Base-by-base conservation (phyloP, 2,797 vertebrate genomes). In the Cossypha caffra region DNA sequence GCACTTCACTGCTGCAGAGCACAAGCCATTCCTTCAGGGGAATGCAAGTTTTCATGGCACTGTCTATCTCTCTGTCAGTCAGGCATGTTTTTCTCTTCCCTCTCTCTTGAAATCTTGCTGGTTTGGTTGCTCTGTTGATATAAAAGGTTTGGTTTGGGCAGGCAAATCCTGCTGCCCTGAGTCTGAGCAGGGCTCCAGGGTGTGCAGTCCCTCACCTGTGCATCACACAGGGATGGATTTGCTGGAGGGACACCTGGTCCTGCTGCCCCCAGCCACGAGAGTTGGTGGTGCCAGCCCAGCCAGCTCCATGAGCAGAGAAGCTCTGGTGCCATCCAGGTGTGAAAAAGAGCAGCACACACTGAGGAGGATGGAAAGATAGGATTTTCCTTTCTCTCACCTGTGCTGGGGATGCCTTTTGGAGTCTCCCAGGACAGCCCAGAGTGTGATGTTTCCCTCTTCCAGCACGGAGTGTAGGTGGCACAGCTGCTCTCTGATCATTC, bases 241-340 rank as follows among this genome's bases (percentile, higher is more conserved):
- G 52, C 73, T 74, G 71, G 12, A 31, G 29, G n/a, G 4, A 21
- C 10, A 2, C 38, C 23, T 11, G 45, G 10, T 50, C 59, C 61
- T 92, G 17, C 37, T 58, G 19, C 24, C 26, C 43, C 29, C 0
- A 0, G 9, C 10, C 20, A 9, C 0, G 0, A 63, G 13, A n/a
- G 9, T 0, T 18, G 40, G 37, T 62, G 72, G 43, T 63, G 33
- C 13, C 17, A 52, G 37, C 37, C n/a, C 59, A 64, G 38, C 26
- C 67, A 47, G 40, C 35, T 16, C 63, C 1, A 1, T 2, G 37
- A 23, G 37, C 37, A 38, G 38, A 38, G 50, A 47, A 31, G 25
- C 10, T 48, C 24, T 55, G 1, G 5, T 40, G 25, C 33, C 45
- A 37, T 3, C 37, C 40, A 35, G 50, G 25, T 45, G 45, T 45